Evolutionary conservation across 2,888 invertebrate species (phyloP), one percentile per base, ranked within the genome.

Genomic region (Napeogenes sylphis): DNA sequence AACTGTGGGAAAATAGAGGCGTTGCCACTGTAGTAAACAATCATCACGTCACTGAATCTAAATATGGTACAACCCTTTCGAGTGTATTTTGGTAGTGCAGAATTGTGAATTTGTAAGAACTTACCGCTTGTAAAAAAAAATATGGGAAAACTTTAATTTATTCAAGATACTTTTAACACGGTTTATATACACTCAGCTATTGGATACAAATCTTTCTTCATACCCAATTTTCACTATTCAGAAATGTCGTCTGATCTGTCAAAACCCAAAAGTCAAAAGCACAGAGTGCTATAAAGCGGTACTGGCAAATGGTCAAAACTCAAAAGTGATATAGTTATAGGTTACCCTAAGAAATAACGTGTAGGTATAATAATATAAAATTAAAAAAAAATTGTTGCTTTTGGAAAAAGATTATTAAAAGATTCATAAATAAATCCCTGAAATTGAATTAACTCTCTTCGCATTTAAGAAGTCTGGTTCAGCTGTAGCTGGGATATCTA

Each of bases 1-100:
- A 88, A 89, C 87, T 89, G 87, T 87, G 89, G 79, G 86, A 90
- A 84, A 82, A 75, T 75, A 82, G 86, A 91, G 91, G 91, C 91
- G 91, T 91, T 91, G 90, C 88, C 91, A 83, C 87, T 83, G 81
- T 89, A 84, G 87, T 90, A 90, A 90, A 91, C 90, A 90, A 88
- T 89, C 42, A 42, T 42, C 88, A 87, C 89, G 91, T 90, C 90
- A 91, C 82, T 86, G 79, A 82, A 83, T 81, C 80, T 77, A 79
- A 78, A 81, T 77, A 79, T 73, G 71, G 74, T 67, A 71, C 70
- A 68, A 64, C 66, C 66, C 61, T 64, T 65, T 63, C 59, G 45
- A 53, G 55, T 55, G 51, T 57, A 54, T 53, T 38, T 46, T 45
- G n/a, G 6, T 30, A 54, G 58, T 46, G 60, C 35, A 32, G 46